Base-by-base conservation (phyloP, 2,888 invertebrate species). In the Pristionchus arcanus region DNA sequence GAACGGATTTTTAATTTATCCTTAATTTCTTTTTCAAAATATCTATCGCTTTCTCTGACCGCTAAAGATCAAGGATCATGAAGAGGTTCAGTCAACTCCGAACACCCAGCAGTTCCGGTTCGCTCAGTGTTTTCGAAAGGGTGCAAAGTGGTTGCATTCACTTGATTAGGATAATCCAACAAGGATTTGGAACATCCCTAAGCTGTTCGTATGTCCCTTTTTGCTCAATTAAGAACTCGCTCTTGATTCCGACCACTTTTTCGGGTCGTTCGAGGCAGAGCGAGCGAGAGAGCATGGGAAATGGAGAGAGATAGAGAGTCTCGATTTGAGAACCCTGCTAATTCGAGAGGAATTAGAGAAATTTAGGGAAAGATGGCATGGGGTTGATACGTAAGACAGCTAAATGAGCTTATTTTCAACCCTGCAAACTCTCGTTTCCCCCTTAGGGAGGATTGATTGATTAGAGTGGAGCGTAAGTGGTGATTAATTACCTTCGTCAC, bases 261-360 rank as follows among this genome's bases (percentile, higher is more conserved):
- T 42, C 42, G 19, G n/a, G 25, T 31, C 25, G n/a, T 49, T 49
- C 11, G 9, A 13, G 42, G 9, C 42, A 9, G 42, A 49, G 11
- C 9, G 42, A 13, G 9, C 42, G 42, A 49, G 42, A 49, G 42
- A 49, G 42, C 11, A 49, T 49, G 42, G 42, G 42, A 49, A 49
- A 49, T 49, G 42, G 42, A 49, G 42, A 49, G 42, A 13, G 42
- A 11, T 49, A 11, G 77, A 77, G 77, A 25, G 37, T 15, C 31
- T 16, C 31, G 5, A 11, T 4, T 42, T 19, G 13, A 81, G 49
- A 81, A 81, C 49, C 49, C 4, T 34, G 19, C 37, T 34, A 81
- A 81, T 81, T 81, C n/a, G 81, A 21, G 81, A 81, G 81, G 81
- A 81, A 81, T 81, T 81, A 49, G 81, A 28, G 81, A n/a, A n/a